Evolutionary conservation across 2,797 vertebrate genomes (phyloP), one percentile per base, ranked within the genome.

Genomic region (Tangara arthus): DNA sequence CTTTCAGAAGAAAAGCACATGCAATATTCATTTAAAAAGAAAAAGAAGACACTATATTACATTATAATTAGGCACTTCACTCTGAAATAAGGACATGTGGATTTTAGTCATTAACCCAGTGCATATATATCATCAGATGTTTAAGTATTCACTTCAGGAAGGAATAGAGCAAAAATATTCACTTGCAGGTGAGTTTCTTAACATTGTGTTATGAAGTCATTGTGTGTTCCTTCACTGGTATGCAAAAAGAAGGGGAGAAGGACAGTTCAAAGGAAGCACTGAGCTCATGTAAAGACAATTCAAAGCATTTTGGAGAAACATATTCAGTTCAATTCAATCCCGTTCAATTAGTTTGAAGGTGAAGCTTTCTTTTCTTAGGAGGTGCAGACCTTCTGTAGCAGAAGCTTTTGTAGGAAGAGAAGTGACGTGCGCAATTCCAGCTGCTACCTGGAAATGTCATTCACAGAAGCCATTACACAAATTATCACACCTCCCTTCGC

Each of bases 401-500:
- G 72, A 85, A 87, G 8, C 6, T 61, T 69, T 83, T 82, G 8
- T 20, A 65, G 52, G 35, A 60, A 72, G 21, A 46, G 7, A n/a
- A 77, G 56, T 55, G 9, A 19, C 2, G 2, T 76, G 28, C 61
- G 19, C 4, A 52, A 41, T 72, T 68, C 9, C 19, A 53, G 13
- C 15, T 79, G 34, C 19, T 49, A 27, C 56, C 37, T 57, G 17
- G 44, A 72, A 80, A 66, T 66, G 19, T 46, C 26, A 44, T 44
- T 82, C 24, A 28, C 35, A 53, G 19, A 79, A 65, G 19, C 2
- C 0, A 0, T 46, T 71, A 8, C 19, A 82, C 8, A n/a, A 24
- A 39, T 14, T 42, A 55, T n/a, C 27, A 12, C 12, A 78, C 7
- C 15, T 71, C 11, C 3, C 6, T 73, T 81, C 13, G 50, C 24